Evolutionary conservation across 2,888 invertebrate species (phyloP).

Genomic region (Ectemnius cavifrons): DNA sequence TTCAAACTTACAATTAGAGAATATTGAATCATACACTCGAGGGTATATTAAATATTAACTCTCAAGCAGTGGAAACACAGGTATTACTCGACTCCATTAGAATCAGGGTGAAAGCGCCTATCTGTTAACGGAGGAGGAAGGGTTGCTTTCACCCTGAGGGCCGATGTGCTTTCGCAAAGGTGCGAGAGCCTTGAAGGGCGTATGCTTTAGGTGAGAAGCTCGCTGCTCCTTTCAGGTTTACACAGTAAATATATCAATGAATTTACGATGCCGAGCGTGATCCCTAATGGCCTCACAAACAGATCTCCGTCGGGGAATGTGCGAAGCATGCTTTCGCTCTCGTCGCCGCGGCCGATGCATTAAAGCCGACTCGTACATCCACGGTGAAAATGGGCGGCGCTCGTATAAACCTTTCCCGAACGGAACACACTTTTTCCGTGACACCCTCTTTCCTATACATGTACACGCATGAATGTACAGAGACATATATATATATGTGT

Average conservation of each 20-base stretch:
- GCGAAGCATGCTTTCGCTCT: slow-evolving; percentile 41
- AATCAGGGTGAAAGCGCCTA: too few species aligned
- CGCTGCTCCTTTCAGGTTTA: slow-evolving; percentile 58
- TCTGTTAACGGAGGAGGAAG: too few species aligned
- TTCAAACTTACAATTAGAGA: too few species aligned
- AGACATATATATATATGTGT: too few species aligned
- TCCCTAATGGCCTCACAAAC: slow-evolving; percentile 75
- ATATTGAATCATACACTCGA: too few species aligned
- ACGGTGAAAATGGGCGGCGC: slow-evolving; percentile 39
- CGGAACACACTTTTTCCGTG: slow-evolving; percentile 12
- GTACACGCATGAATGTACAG: not conserved
- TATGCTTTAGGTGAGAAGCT: slow-evolving; percentile 23
- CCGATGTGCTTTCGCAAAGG: too few species aligned
- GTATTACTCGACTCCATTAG: too few species aligned
- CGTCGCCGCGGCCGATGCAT: slow-evolving; percentile 42
- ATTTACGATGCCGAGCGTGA: slow-evolving; percentile 73
- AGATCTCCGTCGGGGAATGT: slow-evolving; percentile 73
- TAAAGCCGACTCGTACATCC: slow-evolving; percentile 25
- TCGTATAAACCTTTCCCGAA: slow-evolving; percentile 34
- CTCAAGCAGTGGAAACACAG: too few species aligned
- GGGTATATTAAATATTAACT: too few species aligned
- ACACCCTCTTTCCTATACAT: not conserved
- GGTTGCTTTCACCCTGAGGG: too few species aligned
- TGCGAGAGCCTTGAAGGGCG: not conserved
- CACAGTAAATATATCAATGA: slow-evolving; percentile 77